A percentile compares a stretch with the other conserved stretches of the same genome.
Evolutionary conservation across 2,888 invertebrate genomes (phyloP).

Genomic region (Mycalesis mineus): DNA sequence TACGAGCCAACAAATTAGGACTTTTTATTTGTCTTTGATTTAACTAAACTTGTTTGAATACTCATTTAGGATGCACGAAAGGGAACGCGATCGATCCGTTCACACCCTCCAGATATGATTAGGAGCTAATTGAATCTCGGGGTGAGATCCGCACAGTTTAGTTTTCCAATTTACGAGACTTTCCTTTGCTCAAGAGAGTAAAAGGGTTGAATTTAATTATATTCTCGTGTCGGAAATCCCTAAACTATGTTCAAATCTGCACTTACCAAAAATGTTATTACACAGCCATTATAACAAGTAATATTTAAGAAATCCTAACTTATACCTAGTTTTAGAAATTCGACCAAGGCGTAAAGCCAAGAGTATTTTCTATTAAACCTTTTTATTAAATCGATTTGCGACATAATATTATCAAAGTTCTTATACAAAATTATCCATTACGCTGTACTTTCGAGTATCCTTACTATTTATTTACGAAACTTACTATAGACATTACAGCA

Average conservation of each 20-base stretch:
- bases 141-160: constrained; percentile 75
- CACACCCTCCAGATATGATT: constrained; percentile 77
- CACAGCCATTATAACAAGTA: constrained; percentile 38
- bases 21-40: constrained; percentile 16
- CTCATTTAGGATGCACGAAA: constrained; percentile 47
- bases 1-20: not conserved
- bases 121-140: constrained; percentile 76
- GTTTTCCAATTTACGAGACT: constrained; percentile 77
- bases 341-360: no score
- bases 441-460: no score
- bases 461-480: no score
- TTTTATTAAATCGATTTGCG: no score
- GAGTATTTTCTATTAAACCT: no score
- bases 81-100: constrained; percentile 64
- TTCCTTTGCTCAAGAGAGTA: constrained; percentile 63
- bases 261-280: constrained; percentile 56
- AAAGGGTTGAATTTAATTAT: constrained; percentile 77
- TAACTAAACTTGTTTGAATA: constrained; percentile 6
- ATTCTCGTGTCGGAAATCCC: constrained; percentile 49
- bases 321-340: no score
- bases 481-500: no score
- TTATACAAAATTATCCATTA: no score
- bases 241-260: constrained; percentile 37
- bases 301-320: no score
- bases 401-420: no score